These are phyloP conservation scores for Cuniculus paca DNA, from an alignment of 2,797 vertebrate species.

Conservation along the genomic window DNA sequence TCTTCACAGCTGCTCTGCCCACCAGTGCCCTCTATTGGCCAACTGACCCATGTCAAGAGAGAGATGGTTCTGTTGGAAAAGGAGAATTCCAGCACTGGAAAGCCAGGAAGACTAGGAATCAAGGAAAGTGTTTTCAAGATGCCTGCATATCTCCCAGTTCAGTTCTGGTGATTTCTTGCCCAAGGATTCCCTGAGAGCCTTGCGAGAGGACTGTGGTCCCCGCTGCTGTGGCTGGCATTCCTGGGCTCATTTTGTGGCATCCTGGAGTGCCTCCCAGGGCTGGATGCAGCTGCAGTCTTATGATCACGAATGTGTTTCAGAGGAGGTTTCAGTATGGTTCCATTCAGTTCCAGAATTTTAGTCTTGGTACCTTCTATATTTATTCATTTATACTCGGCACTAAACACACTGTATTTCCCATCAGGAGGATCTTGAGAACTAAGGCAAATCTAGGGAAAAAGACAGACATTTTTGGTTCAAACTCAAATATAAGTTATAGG, in stretches of 20 bases:
- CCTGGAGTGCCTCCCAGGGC: neutral
- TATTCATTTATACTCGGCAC: neutral
- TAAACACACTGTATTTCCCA: neutral
- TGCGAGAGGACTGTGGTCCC: neutral
- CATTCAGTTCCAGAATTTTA: neutral
- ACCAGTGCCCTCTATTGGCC: neutral
- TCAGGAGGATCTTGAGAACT: neutral
- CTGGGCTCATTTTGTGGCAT: neutral
- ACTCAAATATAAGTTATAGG: neutral
- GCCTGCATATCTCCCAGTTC: neutral
- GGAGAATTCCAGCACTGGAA: neutral
- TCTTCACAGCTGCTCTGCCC: neutral
- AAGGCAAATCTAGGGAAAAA: slow-evolving; percentile 27
- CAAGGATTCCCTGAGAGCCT: neutral
- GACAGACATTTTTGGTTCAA: slow-evolving; percentile 14
- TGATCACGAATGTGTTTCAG: neutral
- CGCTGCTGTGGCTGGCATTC: neutral
- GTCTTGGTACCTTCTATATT: neutral
- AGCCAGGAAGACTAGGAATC: neutral
- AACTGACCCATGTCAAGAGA: neutral
- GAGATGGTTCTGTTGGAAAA: neutral
- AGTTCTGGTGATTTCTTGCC: neutral
- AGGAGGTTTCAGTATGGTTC: neutral
- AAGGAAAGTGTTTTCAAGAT: neutral
- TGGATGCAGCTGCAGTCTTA: too few relatives aligned